phyloP scores from a whole-genome alignment of 2,113 vertebrate species.

The Caretta caretta region DNA sequence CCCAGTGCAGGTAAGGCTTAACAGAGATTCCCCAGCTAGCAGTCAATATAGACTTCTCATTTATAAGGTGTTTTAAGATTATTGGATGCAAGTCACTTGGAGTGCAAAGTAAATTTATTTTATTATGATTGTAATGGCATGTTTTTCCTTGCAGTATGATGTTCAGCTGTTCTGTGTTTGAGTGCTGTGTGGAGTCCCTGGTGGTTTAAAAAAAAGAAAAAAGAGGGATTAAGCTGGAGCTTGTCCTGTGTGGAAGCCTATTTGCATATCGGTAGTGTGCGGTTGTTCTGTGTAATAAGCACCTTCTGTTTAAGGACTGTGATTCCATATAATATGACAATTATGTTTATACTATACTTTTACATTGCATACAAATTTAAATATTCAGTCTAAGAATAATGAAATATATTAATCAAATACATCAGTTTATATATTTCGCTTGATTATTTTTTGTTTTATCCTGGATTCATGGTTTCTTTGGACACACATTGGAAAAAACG shows the following conservation, averaged over 20 bases:
- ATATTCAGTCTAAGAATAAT: not conserved
- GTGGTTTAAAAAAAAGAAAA: too few species aligned
- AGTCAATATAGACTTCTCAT: slow-evolving; percentile 12
- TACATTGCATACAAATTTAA: not conserved
- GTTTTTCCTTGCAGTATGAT: not conserved
- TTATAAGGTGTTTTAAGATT: not conserved
- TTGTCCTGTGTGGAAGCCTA: fast-evolving
- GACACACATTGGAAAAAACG: not conserved
- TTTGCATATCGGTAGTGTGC: fast-evolving
- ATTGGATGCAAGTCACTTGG: not conserved
- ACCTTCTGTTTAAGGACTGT: not conserved
- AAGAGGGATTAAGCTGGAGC: not conserved
- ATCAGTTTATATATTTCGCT: not conserved
- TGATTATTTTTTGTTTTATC: not conserved
- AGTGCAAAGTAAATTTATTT: not conserved
- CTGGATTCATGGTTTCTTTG: not conserved
- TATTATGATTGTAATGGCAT: not conserved
- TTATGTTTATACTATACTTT: not conserved
- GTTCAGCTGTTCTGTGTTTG: not conserved
- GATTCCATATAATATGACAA: not conserved
- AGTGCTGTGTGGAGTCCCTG: not conserved
- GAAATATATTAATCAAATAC: not conserved
- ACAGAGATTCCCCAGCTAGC: not conserved
- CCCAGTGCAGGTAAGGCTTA: fast-evolving
- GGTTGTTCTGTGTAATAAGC: not conserved